These are phyloP conservation scores for Bombus impatiens DNA, from an alignment of 1,140 invertebrate species.

Conservation along the genomic window DNA sequence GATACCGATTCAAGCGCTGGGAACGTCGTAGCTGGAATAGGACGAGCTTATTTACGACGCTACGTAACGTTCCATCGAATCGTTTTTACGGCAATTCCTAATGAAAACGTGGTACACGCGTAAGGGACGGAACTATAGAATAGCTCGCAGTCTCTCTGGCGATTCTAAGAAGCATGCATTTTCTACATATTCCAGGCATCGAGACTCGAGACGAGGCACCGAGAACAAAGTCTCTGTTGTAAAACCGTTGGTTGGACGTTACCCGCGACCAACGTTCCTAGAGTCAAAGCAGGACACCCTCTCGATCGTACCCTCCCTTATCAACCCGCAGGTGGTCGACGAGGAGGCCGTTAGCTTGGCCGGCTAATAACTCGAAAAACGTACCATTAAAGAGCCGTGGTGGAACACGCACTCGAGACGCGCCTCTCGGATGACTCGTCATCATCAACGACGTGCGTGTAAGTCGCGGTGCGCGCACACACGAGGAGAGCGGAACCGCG, in stretches of 20 bases:
- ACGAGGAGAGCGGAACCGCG: conserved; percentile 6
- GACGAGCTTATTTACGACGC: neutral
- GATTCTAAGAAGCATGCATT: neutral
- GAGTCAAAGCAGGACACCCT: neutral
- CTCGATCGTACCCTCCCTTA: conserved; percentile 28
- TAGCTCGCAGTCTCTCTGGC: neutral
- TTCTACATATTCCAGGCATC: neutral
- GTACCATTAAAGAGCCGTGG: conserved; percentile 31
- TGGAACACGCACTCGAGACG: conserved; percentile 5
- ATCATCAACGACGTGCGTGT: conserved; percentile 28
- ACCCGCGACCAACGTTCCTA: neutral
- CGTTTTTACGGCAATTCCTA: too few relatives aligned
- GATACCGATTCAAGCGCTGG: neutral
- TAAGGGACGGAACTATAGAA: neutral
- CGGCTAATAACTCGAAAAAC: conserved; percentile 44
- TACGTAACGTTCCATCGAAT: too few relatives aligned
- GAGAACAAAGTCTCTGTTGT: conserved; percentile 23
- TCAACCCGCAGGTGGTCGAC: conserved; percentile 44
- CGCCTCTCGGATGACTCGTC: conserved; percentile 40
- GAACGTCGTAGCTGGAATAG: neutral
- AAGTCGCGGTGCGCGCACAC: conserved; percentile 15
- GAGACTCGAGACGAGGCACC: neutral
- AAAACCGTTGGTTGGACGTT: neutral
- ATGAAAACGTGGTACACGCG: neutral
- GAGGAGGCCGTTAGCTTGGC: conserved; percentile 15